Evolutionary conservation across 2,888 invertebrate species (phyloP).

Genomic region (Bruchidius siliquastri): DNA sequence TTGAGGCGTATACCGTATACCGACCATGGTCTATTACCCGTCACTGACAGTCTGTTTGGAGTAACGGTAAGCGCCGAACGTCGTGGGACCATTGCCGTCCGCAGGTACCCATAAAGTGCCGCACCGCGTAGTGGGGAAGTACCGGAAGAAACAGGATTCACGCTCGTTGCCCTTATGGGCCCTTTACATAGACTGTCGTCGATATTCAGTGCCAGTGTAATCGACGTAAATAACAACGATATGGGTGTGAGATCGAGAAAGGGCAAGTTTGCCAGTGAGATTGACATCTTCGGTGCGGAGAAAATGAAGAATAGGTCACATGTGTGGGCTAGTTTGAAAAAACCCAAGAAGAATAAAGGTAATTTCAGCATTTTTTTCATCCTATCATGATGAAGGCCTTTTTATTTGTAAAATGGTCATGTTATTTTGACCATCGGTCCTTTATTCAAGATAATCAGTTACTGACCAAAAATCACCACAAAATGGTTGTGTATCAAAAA

Average conservation of each 20-base stretch:
- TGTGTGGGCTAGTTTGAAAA: conserved; percentile 53
- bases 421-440: too few species aligned
- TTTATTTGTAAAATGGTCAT: too few species aligned
- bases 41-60: neutral
- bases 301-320: conserved; percentile 50
- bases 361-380: too few species aligned
- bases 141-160: neutral
- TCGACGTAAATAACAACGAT: conserved; percentile 50
- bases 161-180: conserved; percentile 47
- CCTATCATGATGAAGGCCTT: too few species aligned
- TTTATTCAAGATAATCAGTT: too few species aligned
- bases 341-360: conserved; percentile 51
- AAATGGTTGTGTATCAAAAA: too few species aligned
- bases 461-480: too few species aligned
- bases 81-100: neutral
- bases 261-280: conserved; percentile 53
- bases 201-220: conserved; percentile 52
- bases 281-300: conserved; percentile 46
- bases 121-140: neutral
- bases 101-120: neutral
- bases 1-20: neutral
- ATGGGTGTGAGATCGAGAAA: conserved; percentile 45
- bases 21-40: neutral
- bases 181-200: conserved; percentile 59
- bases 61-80: conserved; percentile 1